Percentiles rank a stretch among this genome's conserved stretches.
Conservation (phyloP, 2,797 vertebrate genomes). For the Syncerus caffer region DNA sequence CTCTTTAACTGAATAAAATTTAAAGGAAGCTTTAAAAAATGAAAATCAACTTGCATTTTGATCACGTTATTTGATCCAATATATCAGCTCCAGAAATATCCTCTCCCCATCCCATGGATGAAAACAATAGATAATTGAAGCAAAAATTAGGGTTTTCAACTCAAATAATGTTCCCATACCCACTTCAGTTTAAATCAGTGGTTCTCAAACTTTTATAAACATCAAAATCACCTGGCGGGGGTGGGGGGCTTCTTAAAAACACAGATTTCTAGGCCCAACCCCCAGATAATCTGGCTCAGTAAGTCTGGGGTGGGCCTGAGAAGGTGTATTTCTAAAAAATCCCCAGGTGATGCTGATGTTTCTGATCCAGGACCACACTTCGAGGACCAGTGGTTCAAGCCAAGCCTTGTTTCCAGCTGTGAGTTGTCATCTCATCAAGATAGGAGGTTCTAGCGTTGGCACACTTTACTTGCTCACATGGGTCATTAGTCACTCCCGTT, state of each 20-base stretch:
- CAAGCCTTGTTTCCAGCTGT: not conserved
- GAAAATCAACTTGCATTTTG: not conserved
- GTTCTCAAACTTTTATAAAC: not conserved
- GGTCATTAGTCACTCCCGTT: constrained; percentile 49
- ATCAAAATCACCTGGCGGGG: not conserved
- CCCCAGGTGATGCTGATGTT: not conserved
- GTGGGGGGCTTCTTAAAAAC: not conserved
- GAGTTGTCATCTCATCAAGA: not conserved
- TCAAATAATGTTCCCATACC: not conserved
- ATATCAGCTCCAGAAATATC: not conserved
- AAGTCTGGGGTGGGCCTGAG: not conserved
- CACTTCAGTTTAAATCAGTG: not conserved
- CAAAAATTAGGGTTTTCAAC: not conserved
- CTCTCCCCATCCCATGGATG: not conserved
- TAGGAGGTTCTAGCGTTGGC: constrained; percentile 7
- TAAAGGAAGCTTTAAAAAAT: not conserved
- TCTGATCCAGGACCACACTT: not conserved
- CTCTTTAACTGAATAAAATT: not conserved
- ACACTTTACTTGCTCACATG: not conserved
- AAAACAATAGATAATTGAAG: not conserved
- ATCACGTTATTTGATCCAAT: not conserved
- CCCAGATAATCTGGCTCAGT: not conserved
- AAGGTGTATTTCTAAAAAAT: not conserved
- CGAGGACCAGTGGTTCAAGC: not conserved
- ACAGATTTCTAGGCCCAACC: not conserved